These are phyloP conservation scores for Alosa alosa DNA, from an alignment of 2,113 vertebrate genomes.

Conservation along the genomic window DNA sequence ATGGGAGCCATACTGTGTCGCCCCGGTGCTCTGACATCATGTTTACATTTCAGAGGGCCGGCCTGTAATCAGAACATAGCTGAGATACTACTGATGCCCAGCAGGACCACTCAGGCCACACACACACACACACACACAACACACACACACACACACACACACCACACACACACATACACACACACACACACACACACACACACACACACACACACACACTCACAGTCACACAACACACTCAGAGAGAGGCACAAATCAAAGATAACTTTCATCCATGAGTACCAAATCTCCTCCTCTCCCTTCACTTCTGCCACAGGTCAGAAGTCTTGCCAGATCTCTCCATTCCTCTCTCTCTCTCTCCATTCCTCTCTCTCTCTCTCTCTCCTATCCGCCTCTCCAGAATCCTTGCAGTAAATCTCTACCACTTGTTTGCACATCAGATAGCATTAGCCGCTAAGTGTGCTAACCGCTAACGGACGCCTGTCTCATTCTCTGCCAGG, in stretches of 20 bases:
- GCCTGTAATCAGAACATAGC: conserved; percentile 40
- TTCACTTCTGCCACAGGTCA: neutral
- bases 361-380: neutral
- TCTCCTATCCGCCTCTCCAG: neutral
- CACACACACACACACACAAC: conserved; percentile 36
- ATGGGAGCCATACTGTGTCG: conserved; percentile 42
- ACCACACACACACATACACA: neutral
- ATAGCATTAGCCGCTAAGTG: neutral
- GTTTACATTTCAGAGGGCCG: conserved; percentile 36
- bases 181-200: neutral
- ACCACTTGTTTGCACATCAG: neutral
- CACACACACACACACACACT: neutral
- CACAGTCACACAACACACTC: neutral
- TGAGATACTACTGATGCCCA: neutral
- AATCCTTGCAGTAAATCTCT: neutral
- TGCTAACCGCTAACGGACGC: neutral
- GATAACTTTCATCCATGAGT: neutral
- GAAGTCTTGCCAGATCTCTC: neutral
- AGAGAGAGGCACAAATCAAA: neutral
- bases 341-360: neutral
- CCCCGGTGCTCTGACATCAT: conserved; percentile 40
- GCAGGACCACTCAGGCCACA: neutral
- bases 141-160: conserved; percentile 14
- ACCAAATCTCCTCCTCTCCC: neutral
- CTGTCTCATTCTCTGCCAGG: neutral